These are phyloP conservation scores for Bursaphelenchus mucronatus DNA, from an alignment of 1,140 invertebrate species.

Conservation along the genomic window DNA sequence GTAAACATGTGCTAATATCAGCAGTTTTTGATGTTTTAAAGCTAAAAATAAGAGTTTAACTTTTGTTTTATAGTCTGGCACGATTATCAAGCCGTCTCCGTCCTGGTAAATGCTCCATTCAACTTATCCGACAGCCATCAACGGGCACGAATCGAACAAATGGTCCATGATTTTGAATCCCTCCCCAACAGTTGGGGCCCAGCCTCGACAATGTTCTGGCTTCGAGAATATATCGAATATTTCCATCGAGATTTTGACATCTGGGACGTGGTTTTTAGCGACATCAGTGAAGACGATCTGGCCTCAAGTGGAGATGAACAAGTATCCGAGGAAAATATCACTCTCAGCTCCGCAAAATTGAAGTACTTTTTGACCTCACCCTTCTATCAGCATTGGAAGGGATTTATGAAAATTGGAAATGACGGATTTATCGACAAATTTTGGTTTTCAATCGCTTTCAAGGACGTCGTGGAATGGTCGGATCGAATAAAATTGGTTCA, in stretches of 20 bases:
- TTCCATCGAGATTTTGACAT: conserved; percentile 38
- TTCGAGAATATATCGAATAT: conserved; percentile 49
- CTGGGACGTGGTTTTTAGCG: conserved; percentile 19
- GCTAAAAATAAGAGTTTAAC: not conserved
- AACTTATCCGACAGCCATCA: conserved; percentile 39
- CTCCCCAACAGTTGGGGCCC: conserved; percentile 46
- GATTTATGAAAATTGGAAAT: conserved; percentile 25
- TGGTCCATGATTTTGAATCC: conserved; percentile 55
- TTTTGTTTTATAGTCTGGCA: conserved; percentile 47
- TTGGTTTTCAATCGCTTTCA: conserved; percentile 52
- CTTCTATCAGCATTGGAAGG: conserved; percentile 47
- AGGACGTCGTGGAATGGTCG: conserved; percentile 51
- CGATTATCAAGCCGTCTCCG: conserved; percentile 57
- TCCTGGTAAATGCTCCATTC: conserved; percentile 50
- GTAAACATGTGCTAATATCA: no score
- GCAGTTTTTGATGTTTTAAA: not conserved
- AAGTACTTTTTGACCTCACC: conserved; percentile 37
- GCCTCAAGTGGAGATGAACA: not conserved
- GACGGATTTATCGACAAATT: conserved; percentile 30
- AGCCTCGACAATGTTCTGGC: conserved; percentile 44
- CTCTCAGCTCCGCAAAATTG: conserved; percentile 30
- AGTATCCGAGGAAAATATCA: not conserved
- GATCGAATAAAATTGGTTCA: conserved; percentile 55
- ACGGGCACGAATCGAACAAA: conserved; percentile 35
- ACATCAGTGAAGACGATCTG: conserved; percentile 16